These are phyloP conservation scores for Cheilosia grossa DNA, from an alignment of 2,888 invertebrate genomes.

Conservation along the genomic window DNA sequence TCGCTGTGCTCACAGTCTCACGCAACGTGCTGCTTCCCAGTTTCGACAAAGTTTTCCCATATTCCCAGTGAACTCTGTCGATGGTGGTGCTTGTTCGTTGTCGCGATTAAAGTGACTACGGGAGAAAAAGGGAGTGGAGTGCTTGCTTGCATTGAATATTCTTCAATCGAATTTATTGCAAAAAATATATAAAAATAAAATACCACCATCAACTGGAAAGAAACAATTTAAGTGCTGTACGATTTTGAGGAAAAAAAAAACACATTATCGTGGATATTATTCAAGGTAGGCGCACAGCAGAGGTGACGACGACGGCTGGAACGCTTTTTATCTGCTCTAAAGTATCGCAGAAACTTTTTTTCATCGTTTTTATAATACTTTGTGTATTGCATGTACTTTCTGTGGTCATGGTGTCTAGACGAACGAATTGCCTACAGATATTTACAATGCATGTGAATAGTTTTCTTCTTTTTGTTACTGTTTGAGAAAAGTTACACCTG, in stretches of 20 bases:
- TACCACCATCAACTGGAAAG: background rate
- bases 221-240: slow-evolving; percentile 2
- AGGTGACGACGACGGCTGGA: slow-evolving; percentile 2
- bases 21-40: slow-evolving; percentile 55
- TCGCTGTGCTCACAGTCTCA: slow-evolving; percentile 26
- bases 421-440: slow-evolving; percentile 49
- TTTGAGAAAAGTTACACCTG: slow-evolving; percentile 15
- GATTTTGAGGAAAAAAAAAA: background rate
- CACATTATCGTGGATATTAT: slow-evolving; percentile 1
- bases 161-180: background rate
- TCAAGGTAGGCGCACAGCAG: slow-evolving; percentile 39
- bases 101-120: slow-evolving; percentile 49
- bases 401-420: slow-evolving; percentile 67
- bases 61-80: slow-evolving; percentile 61
- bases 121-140: slow-evolving; percentile 63
- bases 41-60: slow-evolving; percentile 43
- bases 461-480: slow-evolving; percentile 10
- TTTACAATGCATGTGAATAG: slow-evolving; percentile 34
- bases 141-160: slow-evolving; percentile 23
- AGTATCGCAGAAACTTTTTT: slow-evolving; percentile 38
- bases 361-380: slow-evolving; percentile 18
- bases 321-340: slow-evolving; percentile 38
- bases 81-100: slow-evolving; percentile 51
- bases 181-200: background rate
- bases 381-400: slow-evolving; percentile 40